Conservation (phyloP, 1,140 invertebrate species). For the Pectinophora gossypiella region DNA sequence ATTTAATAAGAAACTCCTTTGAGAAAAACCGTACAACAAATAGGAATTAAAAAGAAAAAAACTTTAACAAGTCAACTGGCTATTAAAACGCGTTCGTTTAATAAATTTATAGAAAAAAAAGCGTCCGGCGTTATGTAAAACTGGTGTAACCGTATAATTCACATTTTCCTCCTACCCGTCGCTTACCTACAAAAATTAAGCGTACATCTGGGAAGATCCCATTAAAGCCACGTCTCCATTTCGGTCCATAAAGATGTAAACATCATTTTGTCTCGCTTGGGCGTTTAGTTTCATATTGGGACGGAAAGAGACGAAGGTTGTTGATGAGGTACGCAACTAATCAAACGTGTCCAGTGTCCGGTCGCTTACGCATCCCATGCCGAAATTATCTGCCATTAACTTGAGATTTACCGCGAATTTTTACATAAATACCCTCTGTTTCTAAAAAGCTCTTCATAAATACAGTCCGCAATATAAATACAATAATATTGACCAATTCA, state of each 20-base stretch:
- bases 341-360: conserved; percentile 66
- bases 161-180: conserved; percentile 58
- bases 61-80: background rate
- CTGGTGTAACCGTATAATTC: conserved; percentile 21
- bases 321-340: conserved; percentile 60
- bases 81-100: background rate
- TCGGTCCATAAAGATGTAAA: conserved; percentile 59
- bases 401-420: no score
- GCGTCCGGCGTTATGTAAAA: conserved; percentile 47
- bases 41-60: no score
- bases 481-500: conserved; percentile 15
- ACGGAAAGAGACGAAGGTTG: conserved; percentile 42
- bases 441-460: no score
- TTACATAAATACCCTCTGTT: no score
- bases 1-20: no score
- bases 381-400: conserved; percentile 34
- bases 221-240: conserved; percentile 56
- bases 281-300: conserved; percentile 4
- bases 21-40: no score
- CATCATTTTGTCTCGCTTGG: conserved; percentile 42
- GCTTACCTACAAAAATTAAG: conserved; percentile 62
- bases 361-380: conserved; percentile 47
- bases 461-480: no score
- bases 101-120: conserved; percentile 65
- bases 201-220: conserved; percentile 61